Evolutionary conservation across 2,113 vertebrate genomes (phyloP).

Genomic region (Pseudonaja textilis): DNA sequence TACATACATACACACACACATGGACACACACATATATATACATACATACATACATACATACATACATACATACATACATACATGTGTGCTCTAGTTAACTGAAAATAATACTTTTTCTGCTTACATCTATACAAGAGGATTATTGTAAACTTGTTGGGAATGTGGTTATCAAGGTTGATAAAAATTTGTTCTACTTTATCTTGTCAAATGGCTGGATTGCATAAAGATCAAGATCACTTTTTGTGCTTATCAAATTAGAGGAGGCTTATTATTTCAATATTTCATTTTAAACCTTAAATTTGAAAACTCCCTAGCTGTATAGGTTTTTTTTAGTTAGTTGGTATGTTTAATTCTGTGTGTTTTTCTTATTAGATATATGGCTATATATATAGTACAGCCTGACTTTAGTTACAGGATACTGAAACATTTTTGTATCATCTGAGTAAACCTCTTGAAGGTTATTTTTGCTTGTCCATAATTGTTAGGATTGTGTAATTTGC

Average conservation of each 20-base stretch:
- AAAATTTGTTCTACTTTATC: not conserved
- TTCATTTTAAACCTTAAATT: not conserved
- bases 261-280: not conserved
- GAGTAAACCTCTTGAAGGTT: not conserved
- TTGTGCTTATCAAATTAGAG: not conserved
- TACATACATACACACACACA: not conserved
- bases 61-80: not conserved
- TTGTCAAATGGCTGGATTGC: not conserved
- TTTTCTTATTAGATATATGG: not conserved
- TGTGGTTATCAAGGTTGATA: not conserved
- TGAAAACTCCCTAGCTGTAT: not conserved
- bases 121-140: not conserved
- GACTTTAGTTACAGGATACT: not conserved
- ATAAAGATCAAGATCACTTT: not conserved
- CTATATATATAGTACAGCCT: not conserved
- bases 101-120: not conserved
- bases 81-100: not conserved
- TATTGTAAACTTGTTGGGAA: not conserved
- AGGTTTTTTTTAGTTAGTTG: not conserved
- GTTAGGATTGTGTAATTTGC: not conserved
- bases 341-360: not conserved
- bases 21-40: too few species aligned
- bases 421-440: not conserved
- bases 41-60: too few species aligned
- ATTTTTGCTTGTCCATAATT: constrained; percentile 12